Percentiles rank a stretch among this genome's conserved stretches.
Conservation (phyloP, 2,113 vertebrate species). For the Pelecanus crispus region DNA sequence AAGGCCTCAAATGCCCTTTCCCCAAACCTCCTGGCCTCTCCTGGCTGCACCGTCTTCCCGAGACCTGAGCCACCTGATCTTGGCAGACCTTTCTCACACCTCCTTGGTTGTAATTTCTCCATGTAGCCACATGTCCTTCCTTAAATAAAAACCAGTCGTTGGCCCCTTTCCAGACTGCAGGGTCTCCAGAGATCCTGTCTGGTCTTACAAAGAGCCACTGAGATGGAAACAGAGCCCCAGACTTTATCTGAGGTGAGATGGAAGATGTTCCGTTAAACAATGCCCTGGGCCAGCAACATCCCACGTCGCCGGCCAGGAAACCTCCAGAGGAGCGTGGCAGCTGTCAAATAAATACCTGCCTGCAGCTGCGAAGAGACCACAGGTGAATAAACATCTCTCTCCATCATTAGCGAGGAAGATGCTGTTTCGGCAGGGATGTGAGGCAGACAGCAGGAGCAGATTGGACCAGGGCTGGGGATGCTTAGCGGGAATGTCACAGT, state of each 20-base stretch:
- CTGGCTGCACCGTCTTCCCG: rapidly evolving
- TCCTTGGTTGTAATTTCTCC: background rate
- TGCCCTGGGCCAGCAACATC: background rate
- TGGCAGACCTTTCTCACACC: background rate
- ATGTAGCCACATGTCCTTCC: background rate
- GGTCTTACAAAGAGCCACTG: background rate
- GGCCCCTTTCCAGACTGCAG: background rate
- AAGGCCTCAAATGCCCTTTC: background rate
- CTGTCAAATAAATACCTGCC: background rate
- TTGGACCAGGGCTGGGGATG: background rate
- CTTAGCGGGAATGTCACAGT: rapidly evolving
- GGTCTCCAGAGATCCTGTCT: background rate
- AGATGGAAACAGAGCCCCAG: background rate
- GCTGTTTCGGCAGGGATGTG: background rate
- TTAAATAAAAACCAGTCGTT: background rate
- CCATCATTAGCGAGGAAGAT: background rate
- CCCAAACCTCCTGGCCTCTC: background rate
- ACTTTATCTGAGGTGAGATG: background rate
- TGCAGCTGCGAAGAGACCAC: background rate
- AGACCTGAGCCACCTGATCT: background rate
- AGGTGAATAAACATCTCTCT: background rate
- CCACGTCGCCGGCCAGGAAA: rapidly evolving
- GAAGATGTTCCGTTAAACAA: background rate
- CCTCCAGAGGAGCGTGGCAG: background rate
- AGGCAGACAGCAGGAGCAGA: background rate